Evolutionary conservation across 2,797 vertebrate species (phyloP).

Genomic region (Capromys pilorides): DNA sequence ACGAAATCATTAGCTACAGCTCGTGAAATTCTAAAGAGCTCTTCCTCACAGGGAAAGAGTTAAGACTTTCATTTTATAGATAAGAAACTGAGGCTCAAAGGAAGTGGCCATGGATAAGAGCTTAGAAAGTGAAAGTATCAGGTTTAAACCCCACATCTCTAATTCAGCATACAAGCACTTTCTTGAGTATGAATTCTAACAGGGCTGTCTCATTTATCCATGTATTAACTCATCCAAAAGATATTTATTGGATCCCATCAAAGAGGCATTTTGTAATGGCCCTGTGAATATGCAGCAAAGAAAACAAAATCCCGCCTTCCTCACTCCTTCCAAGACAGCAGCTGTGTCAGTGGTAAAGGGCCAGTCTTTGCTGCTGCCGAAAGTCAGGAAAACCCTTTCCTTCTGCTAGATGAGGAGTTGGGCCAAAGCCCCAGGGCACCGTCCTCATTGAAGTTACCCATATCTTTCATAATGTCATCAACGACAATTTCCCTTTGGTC

Average conservation of each 20-base stretch:
- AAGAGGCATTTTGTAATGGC: background rate
- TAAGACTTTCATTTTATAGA: background rate
- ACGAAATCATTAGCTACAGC: background rate
- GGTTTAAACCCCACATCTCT: background rate
- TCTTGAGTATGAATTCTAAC: background rate
- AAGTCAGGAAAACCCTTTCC: background rate
- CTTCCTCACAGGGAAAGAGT: background rate
- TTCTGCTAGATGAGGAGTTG: background rate
- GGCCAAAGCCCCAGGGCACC: fast-evolving
- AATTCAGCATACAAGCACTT: background rate
- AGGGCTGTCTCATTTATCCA: background rate
- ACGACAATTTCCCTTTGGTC: background rate
- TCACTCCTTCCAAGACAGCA: background rate
- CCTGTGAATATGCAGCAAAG: background rate
- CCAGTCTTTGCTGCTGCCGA: background rate
- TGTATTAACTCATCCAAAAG: background rate
- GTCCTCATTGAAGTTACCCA: background rate
- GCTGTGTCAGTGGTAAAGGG: background rate
- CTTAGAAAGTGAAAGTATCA: background rate
- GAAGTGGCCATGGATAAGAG: background rate
- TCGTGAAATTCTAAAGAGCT: background rate
- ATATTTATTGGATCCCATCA: background rate
- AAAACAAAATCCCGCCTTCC: background rate
- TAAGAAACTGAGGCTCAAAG: background rate
- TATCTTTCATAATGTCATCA: background rate